These are phyloP conservation scores for Phoenicopterus ruber DNA, from an alignment of 2,113 vertebrate species.

Conservation along the genomic window DNA sequence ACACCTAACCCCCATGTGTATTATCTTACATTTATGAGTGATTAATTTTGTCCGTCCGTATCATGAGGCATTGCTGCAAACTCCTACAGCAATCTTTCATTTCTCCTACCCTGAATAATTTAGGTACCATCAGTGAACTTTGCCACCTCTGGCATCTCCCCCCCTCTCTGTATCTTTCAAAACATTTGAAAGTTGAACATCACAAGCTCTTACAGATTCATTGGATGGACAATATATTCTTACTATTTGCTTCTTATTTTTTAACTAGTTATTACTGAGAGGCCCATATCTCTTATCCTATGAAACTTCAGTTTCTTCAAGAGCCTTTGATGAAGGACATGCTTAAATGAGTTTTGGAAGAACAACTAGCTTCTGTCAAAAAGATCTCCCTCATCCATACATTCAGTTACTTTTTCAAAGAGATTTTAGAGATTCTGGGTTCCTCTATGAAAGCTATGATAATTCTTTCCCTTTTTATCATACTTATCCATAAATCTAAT, in stretches of 20 bases:
- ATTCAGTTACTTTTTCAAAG: background rate
- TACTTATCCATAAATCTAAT: background rate
- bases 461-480: background rate
- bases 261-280: background rate
- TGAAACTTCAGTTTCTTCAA: background rate
- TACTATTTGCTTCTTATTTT: background rate
- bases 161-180: background rate
- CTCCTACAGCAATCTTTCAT: background rate
- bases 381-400: background rate
- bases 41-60: background rate
- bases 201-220: background rate
- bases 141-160: background rate
- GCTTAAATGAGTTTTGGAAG: background rate
- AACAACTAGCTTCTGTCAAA: background rate
- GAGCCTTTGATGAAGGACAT: background rate
- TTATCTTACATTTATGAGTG: background rate
- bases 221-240: background rate
- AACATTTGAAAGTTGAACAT: background rate
- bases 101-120: background rate
- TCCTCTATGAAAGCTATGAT: background rate
- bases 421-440: background rate
- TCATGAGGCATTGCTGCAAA: background rate
- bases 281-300: background rate
- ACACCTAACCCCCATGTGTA: rapidly evolving
- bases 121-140: background rate